Evolutionary conservation across 2,888 invertebrate genomes (phyloP), one percentile per base, ranked within the genome.

Genomic region (Ethmia dodecea): DNA sequence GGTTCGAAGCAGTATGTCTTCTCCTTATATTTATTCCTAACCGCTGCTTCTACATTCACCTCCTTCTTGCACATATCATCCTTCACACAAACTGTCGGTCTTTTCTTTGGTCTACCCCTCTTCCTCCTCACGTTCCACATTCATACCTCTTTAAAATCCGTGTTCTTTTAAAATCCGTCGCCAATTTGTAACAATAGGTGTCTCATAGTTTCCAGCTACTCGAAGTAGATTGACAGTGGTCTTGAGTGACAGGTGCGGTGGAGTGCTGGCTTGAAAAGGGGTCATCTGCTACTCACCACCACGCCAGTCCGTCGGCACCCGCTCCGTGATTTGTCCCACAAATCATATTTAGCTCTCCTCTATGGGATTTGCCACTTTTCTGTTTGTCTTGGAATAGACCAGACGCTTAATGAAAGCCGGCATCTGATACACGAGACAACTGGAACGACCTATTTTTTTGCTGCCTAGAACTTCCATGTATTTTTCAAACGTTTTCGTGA

Each of bases 271-370:
- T 13, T 12, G 56, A 50, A 80, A 68, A 62, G 70, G 61, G 77
- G 79, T 76, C 79, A 76, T 44, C 54, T 62, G 58, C 57, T 47
- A 57, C 32, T 33, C 54, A 54, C 60, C 66, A 60, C 58, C 54
- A 54, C 60, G 66, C 60, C 58, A 70, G 26, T 12, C n/a, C 26
- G n/a, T 11, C 12, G 26, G n/a, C 26, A 11, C 67, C 68, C 60
- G 61, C 57, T 59, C 55, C 54, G 40, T 60, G 59, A 65, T 48
- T 65, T 58, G 79, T 64, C 66, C 76, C 66, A 79, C 76, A 74
- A 79, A 77, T 78, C 74, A 78, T 76, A 74, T 78, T 78, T 76
- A 77, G 75, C 68, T 57, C 64, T 64, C 63, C 59, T 56, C 64
- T 67, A 63, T 64, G 62, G 59, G 62, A 72, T 69, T 71, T 67